phyloP scores from a whole-genome alignment of 2,888 invertebrate genomes.

The Slavum lentiscoides region DNA sequence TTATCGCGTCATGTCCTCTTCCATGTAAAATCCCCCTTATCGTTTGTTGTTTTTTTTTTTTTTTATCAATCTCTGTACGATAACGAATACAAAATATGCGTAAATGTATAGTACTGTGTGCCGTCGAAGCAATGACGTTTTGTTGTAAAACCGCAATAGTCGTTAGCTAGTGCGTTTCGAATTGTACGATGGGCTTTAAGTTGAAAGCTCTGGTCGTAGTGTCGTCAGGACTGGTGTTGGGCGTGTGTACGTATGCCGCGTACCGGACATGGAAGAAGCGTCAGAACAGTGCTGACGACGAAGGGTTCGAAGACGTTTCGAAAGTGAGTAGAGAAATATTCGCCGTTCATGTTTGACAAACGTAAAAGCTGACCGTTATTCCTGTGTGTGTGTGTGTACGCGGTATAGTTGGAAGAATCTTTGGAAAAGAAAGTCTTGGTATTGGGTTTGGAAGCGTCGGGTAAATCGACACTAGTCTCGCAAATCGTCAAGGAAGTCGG shows the following conservation, averaged over 20 bases:
- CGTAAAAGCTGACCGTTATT: neutral
- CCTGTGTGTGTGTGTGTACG: neutral
- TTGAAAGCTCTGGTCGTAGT: slow-evolving; percentile 50
- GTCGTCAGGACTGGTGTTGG: slow-evolving; percentile 58
- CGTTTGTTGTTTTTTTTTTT: neutral
- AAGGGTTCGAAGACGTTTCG: slow-evolving; percentile 61
- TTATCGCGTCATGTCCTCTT: slow-evolving; percentile 11
- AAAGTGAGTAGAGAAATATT: slow-evolving; percentile 58
- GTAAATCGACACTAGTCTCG: slow-evolving; percentile 60
- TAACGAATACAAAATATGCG: slow-evolving; percentile 27
- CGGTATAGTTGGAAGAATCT: slow-evolving; percentile 59
- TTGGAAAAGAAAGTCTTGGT: slow-evolving; percentile 60
- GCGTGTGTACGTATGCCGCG: slow-evolving; percentile 60
- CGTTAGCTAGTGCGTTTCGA: neutral
- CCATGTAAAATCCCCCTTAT: slow-evolving; percentile 33
- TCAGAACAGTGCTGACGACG: slow-evolving; percentile 60
- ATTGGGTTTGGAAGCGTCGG: slow-evolving; percentile 60
- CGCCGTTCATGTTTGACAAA: neutral
- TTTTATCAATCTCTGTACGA: slow-evolving; percentile 15
- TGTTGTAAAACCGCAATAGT: slow-evolving; percentile 15
- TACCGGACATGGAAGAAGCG: slow-evolving; percentile 61
- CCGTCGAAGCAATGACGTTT: slow-evolving; percentile 33
- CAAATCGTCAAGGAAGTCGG: slow-evolving; percentile 46
- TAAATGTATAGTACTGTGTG: slow-evolving; percentile 21
- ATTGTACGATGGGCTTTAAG: slow-evolving; percentile 44